Conservation (phyloP, 2,888 invertebrate genomes). For the Tetranychus piercei region DNA sequence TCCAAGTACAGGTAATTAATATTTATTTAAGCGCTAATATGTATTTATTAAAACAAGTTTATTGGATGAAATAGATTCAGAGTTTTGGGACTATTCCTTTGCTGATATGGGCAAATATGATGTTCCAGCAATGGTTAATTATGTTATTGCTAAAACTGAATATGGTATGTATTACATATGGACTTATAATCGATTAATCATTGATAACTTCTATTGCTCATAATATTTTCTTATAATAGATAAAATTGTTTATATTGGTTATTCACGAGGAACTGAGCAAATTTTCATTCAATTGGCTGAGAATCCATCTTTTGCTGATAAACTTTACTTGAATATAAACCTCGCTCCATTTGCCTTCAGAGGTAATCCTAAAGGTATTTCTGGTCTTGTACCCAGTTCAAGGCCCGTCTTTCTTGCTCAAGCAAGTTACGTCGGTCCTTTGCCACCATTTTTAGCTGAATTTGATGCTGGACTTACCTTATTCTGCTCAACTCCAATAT, state of each 20-base stretch:
- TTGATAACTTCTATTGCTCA: background rate
- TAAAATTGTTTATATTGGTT: background rate
- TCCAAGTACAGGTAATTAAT: background rate
- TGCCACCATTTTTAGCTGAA: too few species aligned
- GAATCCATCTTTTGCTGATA: background rate
- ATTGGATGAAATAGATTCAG: background rate
- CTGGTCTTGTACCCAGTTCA: too few species aligned
- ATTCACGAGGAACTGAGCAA: background rate
- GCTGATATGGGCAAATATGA: background rate
- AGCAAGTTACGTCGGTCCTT: too few species aligned
- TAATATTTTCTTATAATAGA: background rate
- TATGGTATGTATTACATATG: background rate
- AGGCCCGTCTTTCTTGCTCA: too few species aligned
- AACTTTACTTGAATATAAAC: background rate
- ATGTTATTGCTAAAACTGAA: background rate
- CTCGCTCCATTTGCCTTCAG: background rate
- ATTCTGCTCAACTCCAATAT: too few species aligned
- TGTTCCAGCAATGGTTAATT: background rate
- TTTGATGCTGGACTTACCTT: too few species aligned
- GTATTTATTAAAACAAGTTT: too few species aligned
- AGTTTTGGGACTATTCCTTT: background rate
- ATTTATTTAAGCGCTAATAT: too few species aligned
- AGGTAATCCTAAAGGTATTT: background rate
- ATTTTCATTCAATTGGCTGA: background rate
- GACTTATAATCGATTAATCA: background rate